Conservation (phyloP, 2,797 vertebrate species). For the Vireo griseus region DNA sequence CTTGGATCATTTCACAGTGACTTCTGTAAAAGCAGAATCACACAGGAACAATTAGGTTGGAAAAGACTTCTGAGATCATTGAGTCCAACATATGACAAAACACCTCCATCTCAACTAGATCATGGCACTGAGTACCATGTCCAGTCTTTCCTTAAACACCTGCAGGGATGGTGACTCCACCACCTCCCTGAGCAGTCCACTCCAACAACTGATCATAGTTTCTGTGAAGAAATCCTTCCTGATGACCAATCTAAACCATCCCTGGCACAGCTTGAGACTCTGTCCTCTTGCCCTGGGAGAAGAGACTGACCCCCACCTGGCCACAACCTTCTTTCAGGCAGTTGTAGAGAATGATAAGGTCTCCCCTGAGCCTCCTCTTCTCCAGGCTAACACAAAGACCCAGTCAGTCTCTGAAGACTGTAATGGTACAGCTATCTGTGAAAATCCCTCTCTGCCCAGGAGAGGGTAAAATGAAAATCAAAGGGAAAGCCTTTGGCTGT, state of each 20-base stretch:
- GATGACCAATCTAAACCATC: neutral
- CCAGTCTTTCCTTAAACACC: neutral
- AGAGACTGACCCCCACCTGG: neutral
- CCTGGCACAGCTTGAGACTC: neutral
- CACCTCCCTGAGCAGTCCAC: neutral
- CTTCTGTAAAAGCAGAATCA: neutral
- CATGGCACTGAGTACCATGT: neutral
- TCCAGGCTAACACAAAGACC: neutral
- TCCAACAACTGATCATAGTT: neutral
- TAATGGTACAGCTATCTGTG: neutral
- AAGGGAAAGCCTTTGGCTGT: neutral
- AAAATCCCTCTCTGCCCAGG: neutral
- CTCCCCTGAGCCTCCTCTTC: neutral
- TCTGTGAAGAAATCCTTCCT: neutral
- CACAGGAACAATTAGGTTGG: neutral
- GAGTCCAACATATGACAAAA: neutral
- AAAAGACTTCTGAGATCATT: neutral
- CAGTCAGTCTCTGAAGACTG: neutral
- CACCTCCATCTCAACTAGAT: neutral
- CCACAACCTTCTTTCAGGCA: neutral
- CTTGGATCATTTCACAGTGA: rapidly evolving
- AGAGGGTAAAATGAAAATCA: neutral
- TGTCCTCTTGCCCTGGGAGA: neutral
- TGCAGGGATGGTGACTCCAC: neutral
- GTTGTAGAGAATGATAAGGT: neutral